phyloP scores from a whole-genome alignment of 1,140 invertebrate species.

The Aphelenchoides avenae region DNA sequence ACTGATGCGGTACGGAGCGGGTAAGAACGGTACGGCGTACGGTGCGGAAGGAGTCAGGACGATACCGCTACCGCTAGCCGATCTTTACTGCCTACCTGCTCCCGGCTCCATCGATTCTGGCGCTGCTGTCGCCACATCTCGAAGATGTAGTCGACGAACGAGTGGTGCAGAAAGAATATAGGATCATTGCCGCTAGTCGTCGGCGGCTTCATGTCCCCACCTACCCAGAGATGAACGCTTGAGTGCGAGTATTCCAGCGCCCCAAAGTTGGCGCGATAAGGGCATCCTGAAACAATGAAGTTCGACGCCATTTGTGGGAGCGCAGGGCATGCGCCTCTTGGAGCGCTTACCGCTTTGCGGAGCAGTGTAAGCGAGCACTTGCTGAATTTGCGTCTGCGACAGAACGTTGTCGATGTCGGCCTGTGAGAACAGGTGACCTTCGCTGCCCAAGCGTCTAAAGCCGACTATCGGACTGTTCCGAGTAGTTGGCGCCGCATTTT shows the following conservation, averaged over 20 bases:
- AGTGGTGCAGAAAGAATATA: slow-evolving; percentile 47
- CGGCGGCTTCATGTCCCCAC: slow-evolving; percentile 52
- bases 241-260: slow-evolving; percentile 49
- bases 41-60: too few species aligned
- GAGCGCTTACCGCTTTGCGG: slow-evolving; percentile 27
- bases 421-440: slow-evolving; percentile 46
- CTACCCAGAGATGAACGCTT: slow-evolving; percentile 45
- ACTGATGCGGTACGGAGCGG: too few species aligned
- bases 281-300: slow-evolving; percentile 31
- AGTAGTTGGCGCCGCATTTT: too few species aligned
- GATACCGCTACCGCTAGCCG: too few species aligned
- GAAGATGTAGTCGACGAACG: slow-evolving; percentile 60
- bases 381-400: slow-evolving; percentile 38
- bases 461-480: too few species aligned
- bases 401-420: slow-evolving; percentile 43
- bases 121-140: slow-evolving; percentile 53
- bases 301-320: too few species aligned
- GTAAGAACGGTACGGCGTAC: too few species aligned
- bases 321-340: too few species aligned
- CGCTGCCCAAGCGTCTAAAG: slow-evolving; percentile 33
- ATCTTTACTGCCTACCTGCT: slow-evolving; percentile 27
- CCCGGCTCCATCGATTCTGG: slow-evolving; percentile 28
- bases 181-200: slow-evolving; percentile 58
- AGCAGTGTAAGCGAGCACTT: slow-evolving; percentile 50
- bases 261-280: slow-evolving; percentile 41